Percentiles rank a stretch among this genome's conserved stretches.
These are phyloP conservation scores for Nesoenas mayeri DNA, from an alignment of 2,113 vertebrate species.

Conservation along the genomic window DNA sequence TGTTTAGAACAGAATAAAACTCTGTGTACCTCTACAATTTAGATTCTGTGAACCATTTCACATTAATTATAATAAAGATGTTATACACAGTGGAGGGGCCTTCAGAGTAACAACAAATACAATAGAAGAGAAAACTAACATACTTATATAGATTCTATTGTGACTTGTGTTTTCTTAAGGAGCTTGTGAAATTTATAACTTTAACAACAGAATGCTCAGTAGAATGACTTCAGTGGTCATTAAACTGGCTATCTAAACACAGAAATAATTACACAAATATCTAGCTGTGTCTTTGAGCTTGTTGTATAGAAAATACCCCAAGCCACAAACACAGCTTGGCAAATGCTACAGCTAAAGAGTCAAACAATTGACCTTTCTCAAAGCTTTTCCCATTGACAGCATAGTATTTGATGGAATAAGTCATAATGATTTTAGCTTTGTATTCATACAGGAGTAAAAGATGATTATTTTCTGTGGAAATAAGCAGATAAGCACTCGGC, in stretches of 20 bases:
- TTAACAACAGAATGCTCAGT: neutral
- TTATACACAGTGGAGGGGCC: neutral
- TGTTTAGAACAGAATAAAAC: neutral
- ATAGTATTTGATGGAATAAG: slow-evolving; percentile 42
- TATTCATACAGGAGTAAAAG: neutral
- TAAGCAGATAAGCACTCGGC: neutral
- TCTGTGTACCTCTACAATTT: neutral
- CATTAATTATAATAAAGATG: neutral
- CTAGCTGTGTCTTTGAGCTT: neutral
- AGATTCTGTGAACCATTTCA: neutral
- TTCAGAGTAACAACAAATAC: neutral
- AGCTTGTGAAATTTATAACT: neutral
- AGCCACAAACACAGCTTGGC: neutral
- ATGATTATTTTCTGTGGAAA: slow-evolving; percentile 25
- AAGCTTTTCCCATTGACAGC: slow-evolving; percentile 4
- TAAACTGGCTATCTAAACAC: neutral
- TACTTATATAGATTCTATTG: neutral
- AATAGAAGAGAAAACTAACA: neutral
- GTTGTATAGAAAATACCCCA: neutral
- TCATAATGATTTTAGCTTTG: slow-evolving; percentile 51
- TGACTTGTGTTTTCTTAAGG: neutral
- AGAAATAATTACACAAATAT: neutral
- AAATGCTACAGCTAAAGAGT: neutral
- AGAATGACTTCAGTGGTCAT: neutral
- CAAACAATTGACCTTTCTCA: slow-evolving; percentile 41